Conservation (phyloP, 2,113 vertebrate genomes). For the Sorex fumeus region DNA sequence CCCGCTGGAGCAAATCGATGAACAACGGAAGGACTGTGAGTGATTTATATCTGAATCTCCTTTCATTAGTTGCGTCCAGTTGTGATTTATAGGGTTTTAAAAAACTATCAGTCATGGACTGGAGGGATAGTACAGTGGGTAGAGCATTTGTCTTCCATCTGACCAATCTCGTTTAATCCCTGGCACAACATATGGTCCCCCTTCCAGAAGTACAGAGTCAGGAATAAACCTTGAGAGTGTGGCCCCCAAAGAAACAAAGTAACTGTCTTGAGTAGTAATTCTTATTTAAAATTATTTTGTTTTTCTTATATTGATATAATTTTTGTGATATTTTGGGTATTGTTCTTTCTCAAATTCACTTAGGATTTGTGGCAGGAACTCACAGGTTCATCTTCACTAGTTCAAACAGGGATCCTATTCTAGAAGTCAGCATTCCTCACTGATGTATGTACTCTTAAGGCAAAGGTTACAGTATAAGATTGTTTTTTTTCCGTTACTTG, state of each 20-base stretch:
- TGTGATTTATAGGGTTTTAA: slow-evolving; percentile 20
- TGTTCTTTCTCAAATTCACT: slow-evolving; percentile 45
- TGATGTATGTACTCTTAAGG: not conserved
- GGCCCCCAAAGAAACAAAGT: no score
- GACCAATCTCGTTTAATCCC: no score
- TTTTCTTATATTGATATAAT: slow-evolving; percentile 14
- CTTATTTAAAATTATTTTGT: not conserved
- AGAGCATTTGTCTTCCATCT: no score
- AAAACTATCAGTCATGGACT: not conserved
- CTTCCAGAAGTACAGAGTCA: no score
- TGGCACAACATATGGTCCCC: no score
- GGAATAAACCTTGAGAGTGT: no score
- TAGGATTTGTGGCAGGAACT: not conserved
- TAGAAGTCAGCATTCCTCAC: slow-evolving; percentile 5
- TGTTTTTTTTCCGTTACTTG: slow-evolving; percentile 56
- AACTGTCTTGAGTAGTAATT: not conserved
- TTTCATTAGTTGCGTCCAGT: slow-evolving; percentile 4
- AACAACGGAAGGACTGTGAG: no score
- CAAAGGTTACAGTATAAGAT: slow-evolving; percentile 16
- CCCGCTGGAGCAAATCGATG: no score
- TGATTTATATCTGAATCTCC: not conserved
- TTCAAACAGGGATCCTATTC: not conserved
- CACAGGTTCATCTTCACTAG: slow-evolving; percentile 7
- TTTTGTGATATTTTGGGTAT: not conserved
- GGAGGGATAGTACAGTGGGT: no score